Base-by-base conservation (phyloP, 2,113 vertebrate genomes). In the Eublepharis macularius region DNA sequence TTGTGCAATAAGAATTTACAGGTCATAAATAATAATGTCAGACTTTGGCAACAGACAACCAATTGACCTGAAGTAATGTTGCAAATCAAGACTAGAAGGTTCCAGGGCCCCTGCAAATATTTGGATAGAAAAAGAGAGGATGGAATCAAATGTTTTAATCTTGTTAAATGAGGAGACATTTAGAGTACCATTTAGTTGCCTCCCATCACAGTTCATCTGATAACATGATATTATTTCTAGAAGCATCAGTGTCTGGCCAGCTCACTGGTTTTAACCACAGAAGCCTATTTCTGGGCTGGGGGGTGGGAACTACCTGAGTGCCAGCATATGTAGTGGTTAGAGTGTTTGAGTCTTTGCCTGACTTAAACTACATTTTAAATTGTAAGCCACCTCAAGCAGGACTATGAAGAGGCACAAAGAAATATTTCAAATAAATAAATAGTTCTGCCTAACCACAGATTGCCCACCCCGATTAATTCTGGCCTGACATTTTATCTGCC, bases 1-100 rank as follows among this genome's bases (percentile, higher is more conserved):
- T 80, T 72, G 76, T 72, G n/a, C 84, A 80, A 54, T 63, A 39
- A 80, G 54, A 41, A 85, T 80, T 80, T 85, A n/a, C 54, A 70
- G 51, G n/a, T 65, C 68, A 86, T 80, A 80, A 85, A 86, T 79
- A 78, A 72, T 47, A 65, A 10, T 80, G 68, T 73, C 66, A 43
- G 57, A 76, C 43, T 73, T 51, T 83, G 69, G 86, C 69, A 73
- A 19, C 36, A 43, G 45, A 60, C 75, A 82, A 78, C 51, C 34
- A 51, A 72, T 83, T 74, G 68, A 87, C 60, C 29, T 79, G 66
- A 39, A 51, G 34, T 73, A 72, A 66, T 57, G 78, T 63, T 87
- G 68, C 85, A 76, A 76, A 45, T 54, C 45, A 43, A 39, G 43
- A 75, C 60, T 36, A 76, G 47, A 86, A 80, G 16, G 9, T 34